Evolutionary conservation across 2,797 vertebrate genomes (phyloP).

Genomic region (Melanotaenia boesemani): DNA sequence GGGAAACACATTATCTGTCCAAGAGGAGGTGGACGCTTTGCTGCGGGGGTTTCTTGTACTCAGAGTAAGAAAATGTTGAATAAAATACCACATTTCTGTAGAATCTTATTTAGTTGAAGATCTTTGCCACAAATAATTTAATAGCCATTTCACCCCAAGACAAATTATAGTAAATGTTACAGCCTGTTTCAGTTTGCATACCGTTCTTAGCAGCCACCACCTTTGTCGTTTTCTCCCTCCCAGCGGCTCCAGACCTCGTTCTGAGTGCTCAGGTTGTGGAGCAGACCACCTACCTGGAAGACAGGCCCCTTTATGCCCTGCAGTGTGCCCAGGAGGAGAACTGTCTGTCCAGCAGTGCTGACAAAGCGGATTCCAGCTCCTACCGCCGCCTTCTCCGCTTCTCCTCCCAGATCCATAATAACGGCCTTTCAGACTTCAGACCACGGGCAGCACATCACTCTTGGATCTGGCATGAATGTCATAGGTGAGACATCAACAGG

Average conservation of each 20-base stretch:
- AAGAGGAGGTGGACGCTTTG: slow-evolving; percentile 86
- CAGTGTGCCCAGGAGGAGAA: slow-evolving; percentile 94
- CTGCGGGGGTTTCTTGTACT: slow-evolving; percentile 93
- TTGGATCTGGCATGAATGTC: slow-evolving; percentile 98
- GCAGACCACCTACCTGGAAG: slow-evolving; percentile 94
- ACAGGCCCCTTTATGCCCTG: slow-evolving; percentile 92
- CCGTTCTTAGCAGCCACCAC: not conserved
- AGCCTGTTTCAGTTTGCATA: not conserved
- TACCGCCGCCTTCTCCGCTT: slow-evolving; percentile 94
- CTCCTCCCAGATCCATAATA: slow-evolving; percentile 98
- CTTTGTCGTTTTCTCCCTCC: not conserved
- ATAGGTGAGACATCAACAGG: slow-evolving; percentile 83
- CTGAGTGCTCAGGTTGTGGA: slow-evolving; percentile 90
- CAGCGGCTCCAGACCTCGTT: slow-evolving; percentile 95
- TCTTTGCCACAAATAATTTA: not conserved
- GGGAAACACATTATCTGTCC: slow-evolving; percentile 86
- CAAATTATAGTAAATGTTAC: not conserved
- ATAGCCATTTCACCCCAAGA: not conserved
- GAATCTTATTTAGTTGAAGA: not conserved
- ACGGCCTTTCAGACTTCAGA: slow-evolving; percentile 92
- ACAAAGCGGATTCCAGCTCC: slow-evolving; percentile 77
- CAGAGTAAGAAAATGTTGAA: slow-evolving; percentile 84
- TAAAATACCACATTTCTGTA: not conserved
- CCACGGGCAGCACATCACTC: slow-evolving; percentile 90
- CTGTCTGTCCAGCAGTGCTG: slow-evolving; percentile 87